Evolutionary conservation across 2,797 vertebrate genomes (phyloP).

Genomic region (Poecile montanus): DNA sequence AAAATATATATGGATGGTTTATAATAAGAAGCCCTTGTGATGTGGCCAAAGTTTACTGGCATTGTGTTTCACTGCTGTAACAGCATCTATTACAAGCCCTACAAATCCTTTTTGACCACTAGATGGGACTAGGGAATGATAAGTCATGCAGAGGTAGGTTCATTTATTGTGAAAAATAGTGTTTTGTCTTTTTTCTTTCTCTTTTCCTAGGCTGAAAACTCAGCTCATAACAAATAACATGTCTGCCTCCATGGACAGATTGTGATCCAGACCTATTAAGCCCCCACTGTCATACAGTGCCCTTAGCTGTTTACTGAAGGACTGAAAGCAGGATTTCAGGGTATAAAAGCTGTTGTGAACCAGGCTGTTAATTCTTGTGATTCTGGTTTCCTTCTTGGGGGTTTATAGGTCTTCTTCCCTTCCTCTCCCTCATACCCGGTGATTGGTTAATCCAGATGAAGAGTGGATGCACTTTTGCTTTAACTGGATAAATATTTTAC

Average conservation of each 20-base stretch:
- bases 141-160: neutral
- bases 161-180: conserved; percentile 1
- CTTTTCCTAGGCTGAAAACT: conserved; percentile 15
- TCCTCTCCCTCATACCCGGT: neutral
- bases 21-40: neutral
- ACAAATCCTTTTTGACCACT: conserved; percentile 3
- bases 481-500: neutral
- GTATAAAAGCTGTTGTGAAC: conserved; percentile 1
- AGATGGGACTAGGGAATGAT: conserved; percentile 60
- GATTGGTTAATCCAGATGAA: conserved; percentile 25
- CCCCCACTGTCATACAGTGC: conserved; percentile 14
- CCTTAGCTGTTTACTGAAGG: conserved; percentile 53
- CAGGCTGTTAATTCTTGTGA: conserved; percentile 10
- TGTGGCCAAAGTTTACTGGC: neutral
- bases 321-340: conserved; percentile 15
- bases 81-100: neutral
- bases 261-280: conserved; percentile 7
- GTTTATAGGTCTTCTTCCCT: neutral
- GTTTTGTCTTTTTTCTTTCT: conserved; percentile 10
- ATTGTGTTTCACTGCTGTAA: fast-evolving
- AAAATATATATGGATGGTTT: neutral
- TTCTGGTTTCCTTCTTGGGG: conserved; percentile 23
- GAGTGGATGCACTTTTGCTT: neutral
- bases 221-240: conserved; percentile 26
- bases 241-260: neutral